Evolutionary conservation across 2,888 invertebrate genomes (phyloP).

Genomic region (Drosophila pegasa): DNA sequence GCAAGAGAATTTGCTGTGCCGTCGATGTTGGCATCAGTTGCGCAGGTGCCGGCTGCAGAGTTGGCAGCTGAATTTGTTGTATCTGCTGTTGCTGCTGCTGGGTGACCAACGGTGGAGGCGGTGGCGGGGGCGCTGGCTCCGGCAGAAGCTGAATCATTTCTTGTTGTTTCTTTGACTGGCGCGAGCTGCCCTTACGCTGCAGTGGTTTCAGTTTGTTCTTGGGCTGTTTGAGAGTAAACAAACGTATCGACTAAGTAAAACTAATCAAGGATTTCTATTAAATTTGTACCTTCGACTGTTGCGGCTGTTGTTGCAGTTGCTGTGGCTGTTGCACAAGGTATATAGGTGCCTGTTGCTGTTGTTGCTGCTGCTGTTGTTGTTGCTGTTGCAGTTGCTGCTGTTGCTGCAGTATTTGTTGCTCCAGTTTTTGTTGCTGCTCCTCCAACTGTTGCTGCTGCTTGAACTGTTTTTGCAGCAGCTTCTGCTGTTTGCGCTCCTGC

Average conservation of each 20-base stretch:
- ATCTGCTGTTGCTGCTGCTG: conserved; percentile 66
- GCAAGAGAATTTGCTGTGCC: conserved; percentile 83
- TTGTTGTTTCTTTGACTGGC: conserved; percentile 60
- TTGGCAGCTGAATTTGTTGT: conserved; percentile 68
- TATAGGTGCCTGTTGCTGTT: conserved; percentile 37
- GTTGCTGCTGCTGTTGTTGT: conserved; percentile 42
- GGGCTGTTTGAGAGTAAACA: conserved; percentile 17
- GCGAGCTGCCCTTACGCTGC: conserved; percentile 56
- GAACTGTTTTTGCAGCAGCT: conserved; percentile 52
- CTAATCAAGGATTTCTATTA: no score
- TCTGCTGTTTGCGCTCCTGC: conserved; percentile 61
- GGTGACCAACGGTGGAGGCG: conserved; percentile 41
- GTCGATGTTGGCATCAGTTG: conserved; percentile 72
- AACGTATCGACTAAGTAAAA: neutral
- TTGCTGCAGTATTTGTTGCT: conserved; percentile 57
- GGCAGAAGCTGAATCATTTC: conserved; percentile 49
- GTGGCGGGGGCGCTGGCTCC: conserved; percentile 56
- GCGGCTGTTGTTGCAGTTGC: conserved; percentile 47
- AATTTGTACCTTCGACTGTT: conserved; percentile 21
- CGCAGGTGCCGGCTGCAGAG: conserved; percentile 58
- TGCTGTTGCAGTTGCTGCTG: conserved; percentile 56
- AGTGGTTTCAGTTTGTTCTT: conserved; percentile 66
- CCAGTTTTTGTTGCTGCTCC: conserved; percentile 60
- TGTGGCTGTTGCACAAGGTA: conserved; percentile 45
- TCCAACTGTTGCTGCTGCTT: conserved; percentile 62